Percentiles rank a stretch among this genome's conserved stretches.
These are phyloP conservation scores for Athene noctua DNA, from an alignment of 2,113 vertebrate species.

Conservation along the genomic window DNA sequence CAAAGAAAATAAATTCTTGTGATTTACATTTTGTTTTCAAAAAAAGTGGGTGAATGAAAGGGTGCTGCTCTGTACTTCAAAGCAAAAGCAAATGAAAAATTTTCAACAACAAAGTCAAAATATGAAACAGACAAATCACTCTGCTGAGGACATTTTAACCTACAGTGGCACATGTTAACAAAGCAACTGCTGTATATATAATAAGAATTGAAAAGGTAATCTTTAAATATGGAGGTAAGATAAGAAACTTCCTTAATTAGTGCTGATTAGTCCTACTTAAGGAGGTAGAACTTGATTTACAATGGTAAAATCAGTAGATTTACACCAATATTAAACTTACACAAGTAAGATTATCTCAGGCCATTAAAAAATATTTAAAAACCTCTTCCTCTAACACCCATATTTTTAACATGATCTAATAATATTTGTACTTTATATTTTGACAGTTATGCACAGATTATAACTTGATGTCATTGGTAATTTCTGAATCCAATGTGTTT, in stretches of 20 bases:
- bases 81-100: constrained; percentile 65
- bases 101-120: constrained; percentile 73
- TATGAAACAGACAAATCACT: constrained; percentile 71
- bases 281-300: constrained; percentile 5
- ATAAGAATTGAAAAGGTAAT: constrained; percentile 46
- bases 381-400: neutral
- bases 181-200: constrained; percentile 31
- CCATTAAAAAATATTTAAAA: neutral
- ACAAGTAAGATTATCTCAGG: neutral
- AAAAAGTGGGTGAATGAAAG: constrained; percentile 62
- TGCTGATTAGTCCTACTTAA: constrained; percentile 42
- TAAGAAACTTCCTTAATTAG: constrained; percentile 70
- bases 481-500: neutral
- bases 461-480: neutral
- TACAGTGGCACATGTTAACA: neutral
- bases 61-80: constrained; percentile 71
- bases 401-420: neutral
- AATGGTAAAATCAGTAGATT: neutral
- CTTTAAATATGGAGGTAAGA: constrained; percentile 53
- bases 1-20: constrained; percentile 73
- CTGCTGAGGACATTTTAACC: constrained; percentile 68
- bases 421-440: neutral
- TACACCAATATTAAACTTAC: neutral
- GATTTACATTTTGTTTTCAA: constrained; percentile 75
- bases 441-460: neutral